phyloP scores from a whole-genome alignment of 2,113 vertebrate species.

The Oryctolagus cuniculus region DNA sequence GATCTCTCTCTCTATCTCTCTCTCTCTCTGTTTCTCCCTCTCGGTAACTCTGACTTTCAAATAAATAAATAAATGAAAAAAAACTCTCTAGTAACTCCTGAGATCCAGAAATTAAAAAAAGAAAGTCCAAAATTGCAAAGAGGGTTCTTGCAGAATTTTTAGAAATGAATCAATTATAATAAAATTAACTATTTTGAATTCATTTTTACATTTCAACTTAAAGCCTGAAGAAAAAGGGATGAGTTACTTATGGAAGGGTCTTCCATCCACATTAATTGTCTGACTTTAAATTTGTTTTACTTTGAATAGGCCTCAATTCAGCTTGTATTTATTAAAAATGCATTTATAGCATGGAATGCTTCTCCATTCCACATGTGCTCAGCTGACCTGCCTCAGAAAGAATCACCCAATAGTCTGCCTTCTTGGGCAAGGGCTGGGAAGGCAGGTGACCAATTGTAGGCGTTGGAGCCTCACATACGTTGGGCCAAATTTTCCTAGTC shows the following conservation, averaged over 20 bases:
- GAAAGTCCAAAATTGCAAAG: background rate
- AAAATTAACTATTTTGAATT: background rate
- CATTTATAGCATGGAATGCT: background rate
- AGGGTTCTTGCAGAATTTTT: background rate
- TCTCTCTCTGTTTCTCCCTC: too few species aligned
- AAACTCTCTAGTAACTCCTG: too few species aligned
- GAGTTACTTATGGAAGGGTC: background rate
- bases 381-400: background rate
- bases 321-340: background rate
- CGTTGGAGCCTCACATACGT: background rate
- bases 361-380: background rate
- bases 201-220: background rate
- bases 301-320: background rate
- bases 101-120: too few species aligned
- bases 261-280: background rate
- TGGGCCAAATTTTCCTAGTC: background rate
- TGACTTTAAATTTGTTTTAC: background rate
- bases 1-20: too few species aligned
- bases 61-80: too few species aligned
- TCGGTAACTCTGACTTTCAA: too few species aligned
- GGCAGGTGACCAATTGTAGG: background rate
- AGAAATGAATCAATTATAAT: constrained; percentile 10
- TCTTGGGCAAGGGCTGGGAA: background rate
- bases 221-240: background rate
- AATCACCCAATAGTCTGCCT: background rate